Base-by-base conservation (phyloP, 2,888 invertebrate genomes). In the Julus scandinavius region DNA sequence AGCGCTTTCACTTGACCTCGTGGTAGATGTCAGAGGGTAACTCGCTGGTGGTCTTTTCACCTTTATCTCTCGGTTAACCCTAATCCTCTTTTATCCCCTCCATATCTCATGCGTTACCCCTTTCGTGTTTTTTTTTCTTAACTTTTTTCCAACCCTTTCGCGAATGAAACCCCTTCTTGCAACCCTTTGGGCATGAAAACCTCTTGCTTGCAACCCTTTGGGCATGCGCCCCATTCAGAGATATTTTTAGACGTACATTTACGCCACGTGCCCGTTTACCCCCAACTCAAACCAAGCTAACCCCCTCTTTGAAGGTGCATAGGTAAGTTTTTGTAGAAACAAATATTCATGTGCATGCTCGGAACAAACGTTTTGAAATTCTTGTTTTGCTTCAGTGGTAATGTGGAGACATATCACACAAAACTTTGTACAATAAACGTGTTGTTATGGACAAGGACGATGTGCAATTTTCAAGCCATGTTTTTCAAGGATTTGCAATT, bases 1-100 rank as follows among this genome's bases (percentile, higher is more conserved):
- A 72, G 72, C 72, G 72, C 72, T 20, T 72, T 72, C 72, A 72
- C 72, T 72, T 72, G 72, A 72, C 72, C 72, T 72, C 29, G 20
- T 0, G 29, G 20, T 20, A 11, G 72, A 72, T 20, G 72, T 72
- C n/a, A 58, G 58, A n/a, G 54, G 58, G 58, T n/a, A n/a, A 58
- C 17, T 58, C 72, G 29, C 72, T 72, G 72, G 72, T 72, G 72
- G 72, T 72, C 72, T 72, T 72, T 72, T 72, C 72, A 72, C 72
- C 72, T 72, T 72, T 72, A 72, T 72, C 72, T 72, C 72, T 72
- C 72, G 72, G 72, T 72, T 72, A 72, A 72, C 72, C 72, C 72
- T 72, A 72, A 72, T 72, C 72, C 72, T 72, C 29, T 20, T 72
- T 72, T 72, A 72, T 72, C 72, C 72, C 72, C 72, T 72, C 20